phyloP scores from a whole-genome alignment of 2,888 invertebrate genomes.

The Rotaria sp. region DNA sequence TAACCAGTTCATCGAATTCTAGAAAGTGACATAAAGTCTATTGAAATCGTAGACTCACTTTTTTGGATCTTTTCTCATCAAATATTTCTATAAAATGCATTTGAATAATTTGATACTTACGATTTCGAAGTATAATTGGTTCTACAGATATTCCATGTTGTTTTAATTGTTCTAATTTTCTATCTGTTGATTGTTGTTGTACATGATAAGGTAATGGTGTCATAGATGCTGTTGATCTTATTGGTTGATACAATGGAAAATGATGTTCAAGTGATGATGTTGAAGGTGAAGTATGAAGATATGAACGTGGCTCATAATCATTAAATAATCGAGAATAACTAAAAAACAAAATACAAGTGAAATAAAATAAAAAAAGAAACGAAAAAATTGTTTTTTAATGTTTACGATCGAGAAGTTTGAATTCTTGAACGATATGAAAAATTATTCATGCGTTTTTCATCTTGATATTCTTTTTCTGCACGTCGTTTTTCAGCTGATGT shows the following conservation, averaged over 20 bases:
- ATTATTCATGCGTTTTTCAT: slow-evolving; percentile 70
- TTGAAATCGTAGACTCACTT: no score
- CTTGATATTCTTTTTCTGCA: slow-evolving; percentile 83
- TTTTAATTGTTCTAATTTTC: slow-evolving; percentile 25
- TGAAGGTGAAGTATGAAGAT: neutral
- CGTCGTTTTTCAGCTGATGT: slow-evolving; percentile 84
- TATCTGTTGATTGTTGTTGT: neutral
- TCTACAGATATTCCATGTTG: slow-evolving; percentile 18
- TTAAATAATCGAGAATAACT: neutral
- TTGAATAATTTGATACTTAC: neutral
- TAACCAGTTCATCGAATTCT: no score
- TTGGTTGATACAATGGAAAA: neutral
- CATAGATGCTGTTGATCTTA: neutral
- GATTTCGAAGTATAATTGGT: neutral
- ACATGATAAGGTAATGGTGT: neutral
- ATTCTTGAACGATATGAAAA: neutral
- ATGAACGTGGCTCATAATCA: neutral
- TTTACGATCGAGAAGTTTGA: neutral
- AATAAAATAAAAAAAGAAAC: neutral
- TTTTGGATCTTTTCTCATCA: no score
- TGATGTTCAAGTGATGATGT: neutral
- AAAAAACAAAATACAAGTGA: neutral
- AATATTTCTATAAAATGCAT: no score
- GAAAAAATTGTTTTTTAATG: neutral
- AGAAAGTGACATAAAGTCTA: no score